Evolutionary conservation across 2,888 invertebrate genomes (phyloP), one percentile per base, ranked within the genome.

Genomic region (Ariolimax columbianus): DNA sequence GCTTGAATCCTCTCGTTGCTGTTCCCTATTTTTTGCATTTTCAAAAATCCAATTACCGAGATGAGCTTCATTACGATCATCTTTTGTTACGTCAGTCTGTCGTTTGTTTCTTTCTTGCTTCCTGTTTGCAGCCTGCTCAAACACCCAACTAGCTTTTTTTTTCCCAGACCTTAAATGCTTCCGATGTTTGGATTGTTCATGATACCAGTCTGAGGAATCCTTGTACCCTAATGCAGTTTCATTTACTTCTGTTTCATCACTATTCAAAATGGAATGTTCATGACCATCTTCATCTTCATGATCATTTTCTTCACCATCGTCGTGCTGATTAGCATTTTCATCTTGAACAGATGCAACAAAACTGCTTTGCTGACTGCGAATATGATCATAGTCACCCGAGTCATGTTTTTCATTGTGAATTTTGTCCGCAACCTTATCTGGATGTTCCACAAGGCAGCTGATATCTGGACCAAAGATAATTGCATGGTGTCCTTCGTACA

Each of bases 1-100:
- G n/a, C 47, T 51, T 40, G 79, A 59, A 17, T 81, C 43, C 17
- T 82, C 66, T 38, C 84, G 85, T 26, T 63, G 68, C 0, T 51
- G 9, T 40, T 79, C 79, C 9, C 86, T 75, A 30, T 85, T 75
- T n/a, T 59, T 23, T 0, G 85, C 85, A n/a, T 82, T 82, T 26
- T 86, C 78, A 78, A 86, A 84, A n/a, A 86, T 38, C 87, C 87
- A 86, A 33, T 80, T 72, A 2, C 66, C 73, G 30, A 51, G 43
- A 77, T 63, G 51, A 38, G 79, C 63, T 36, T 55, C 43, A 51
- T 77, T 66, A 68, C 47, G 7, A 14, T 82, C 30, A 30, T 30
- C 36, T 47, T 51, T 26, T 30, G 43, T 47, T 26, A 17, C 51
- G 19, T 73, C 73, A 36, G 30, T 55, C 59, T 38, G 19, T 1